A percentile compares a stretch with the other conserved stretches of the same genome.
phyloP scores from a whole-genome alignment of 1,140 invertebrate species.

The Temnothorax curvispinosus region DNA sequence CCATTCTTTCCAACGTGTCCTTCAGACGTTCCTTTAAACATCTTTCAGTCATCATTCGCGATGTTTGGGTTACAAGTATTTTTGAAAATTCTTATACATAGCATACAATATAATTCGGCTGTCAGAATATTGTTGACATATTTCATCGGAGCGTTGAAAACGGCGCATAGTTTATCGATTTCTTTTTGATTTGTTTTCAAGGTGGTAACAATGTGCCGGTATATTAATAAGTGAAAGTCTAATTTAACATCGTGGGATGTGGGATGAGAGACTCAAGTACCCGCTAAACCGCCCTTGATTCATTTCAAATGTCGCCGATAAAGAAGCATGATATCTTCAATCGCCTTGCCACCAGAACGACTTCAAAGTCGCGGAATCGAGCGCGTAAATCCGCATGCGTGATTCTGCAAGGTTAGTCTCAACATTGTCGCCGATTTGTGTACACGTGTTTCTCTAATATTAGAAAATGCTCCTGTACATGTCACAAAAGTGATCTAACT shows the following conservation, averaged over 20 bases:
- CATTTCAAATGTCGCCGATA: neutral
- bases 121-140: slow-evolving; percentile 2
- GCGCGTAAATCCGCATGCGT: neutral
- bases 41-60: neutral
- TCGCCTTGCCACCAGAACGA: slow-evolving; percentile 2
- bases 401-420: slow-evolving; percentile 22
- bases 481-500: neutral
- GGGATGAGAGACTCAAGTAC: neutral
- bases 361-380: slow-evolving; percentile 13
- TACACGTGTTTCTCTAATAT: slow-evolving; percentile 27
- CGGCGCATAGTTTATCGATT: slow-evolving; percentile 5
- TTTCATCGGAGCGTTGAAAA: slow-evolving; percentile 1
- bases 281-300: slow-evolving; percentile 1
- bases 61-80: slow-evolving; percentile 11
- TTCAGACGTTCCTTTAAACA: neutral
- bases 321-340: slow-evolving; percentile 13
- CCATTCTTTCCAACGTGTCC: neutral
- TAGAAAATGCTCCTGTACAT: slow-evolving; percentile 23
- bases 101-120: neutral
- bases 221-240: slow-evolving; percentile 32
- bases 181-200: slow-evolving; percentile 16
- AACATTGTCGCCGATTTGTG: slow-evolving; percentile 10
- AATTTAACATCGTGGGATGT: neutral
- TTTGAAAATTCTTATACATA: neutral
- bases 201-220: neutral